These are phyloP conservation scores for Harpagifer antarcticus DNA, from an alignment of 2,797 vertebrate genomes.

Conservation along the genomic window DNA sequence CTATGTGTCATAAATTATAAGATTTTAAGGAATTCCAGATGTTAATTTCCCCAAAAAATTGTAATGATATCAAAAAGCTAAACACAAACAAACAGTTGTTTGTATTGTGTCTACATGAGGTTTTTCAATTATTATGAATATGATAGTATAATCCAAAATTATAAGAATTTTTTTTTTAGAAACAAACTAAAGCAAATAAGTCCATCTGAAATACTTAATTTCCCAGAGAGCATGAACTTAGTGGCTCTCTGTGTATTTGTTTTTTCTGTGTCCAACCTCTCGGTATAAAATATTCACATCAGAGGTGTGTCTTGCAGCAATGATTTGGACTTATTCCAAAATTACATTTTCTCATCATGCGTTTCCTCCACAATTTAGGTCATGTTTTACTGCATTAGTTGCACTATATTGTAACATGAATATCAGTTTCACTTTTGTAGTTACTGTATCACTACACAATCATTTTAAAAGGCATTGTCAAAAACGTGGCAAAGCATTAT, in stretches of 20 bases:
- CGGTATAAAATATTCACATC: neutral
- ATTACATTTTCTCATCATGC: slow-evolving; percentile 2
- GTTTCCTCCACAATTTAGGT: slow-evolving; percentile 5
- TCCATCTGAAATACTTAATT: neutral
- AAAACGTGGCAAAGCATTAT: neutral
- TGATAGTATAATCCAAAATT: neutral
- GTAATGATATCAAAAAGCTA: slow-evolving; percentile 11
- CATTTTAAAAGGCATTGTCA: neutral
- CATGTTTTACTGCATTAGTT: slow-evolving; percentile 4
- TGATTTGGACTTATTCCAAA: neutral
- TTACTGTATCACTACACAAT: neutral
- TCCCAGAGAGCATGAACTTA: neutral
- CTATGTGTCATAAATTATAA: neutral
- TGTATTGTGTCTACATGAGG: slow-evolving; percentile 4
- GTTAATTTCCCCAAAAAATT: slow-evolving; percentile 16
- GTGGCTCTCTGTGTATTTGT: neutral
- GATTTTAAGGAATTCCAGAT: too few relatives aligned
- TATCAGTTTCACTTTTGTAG: neutral
- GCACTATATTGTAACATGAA: slow-evolving; percentile 3
- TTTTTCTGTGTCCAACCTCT: neutral
- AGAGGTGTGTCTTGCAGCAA: slow-evolving; percentile 26
- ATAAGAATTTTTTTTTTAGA: too few relatives aligned
- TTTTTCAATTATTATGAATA: slow-evolving; percentile 14
- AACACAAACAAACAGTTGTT: neutral
- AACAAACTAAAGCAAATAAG: neutral